phyloP scores from a whole-genome alignment of 2,113 vertebrate genomes.

The Amblyopsis rosae region DNA sequence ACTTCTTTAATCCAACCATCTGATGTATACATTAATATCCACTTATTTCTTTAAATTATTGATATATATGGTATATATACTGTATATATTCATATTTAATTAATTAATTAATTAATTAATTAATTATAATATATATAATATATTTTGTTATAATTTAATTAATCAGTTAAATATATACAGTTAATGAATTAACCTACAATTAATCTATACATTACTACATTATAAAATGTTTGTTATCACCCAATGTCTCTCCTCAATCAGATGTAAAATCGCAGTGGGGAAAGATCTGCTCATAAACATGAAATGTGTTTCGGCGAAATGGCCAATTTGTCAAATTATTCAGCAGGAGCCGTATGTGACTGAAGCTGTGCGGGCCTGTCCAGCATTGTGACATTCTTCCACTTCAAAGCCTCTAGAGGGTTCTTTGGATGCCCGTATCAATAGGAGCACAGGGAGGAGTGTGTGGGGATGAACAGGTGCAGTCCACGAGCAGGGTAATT shows the following conservation, averaged over 20 bases:
- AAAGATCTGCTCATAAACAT: conserved; percentile 35
- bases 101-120: too few species aligned
- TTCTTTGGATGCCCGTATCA: conserved; percentile 71
- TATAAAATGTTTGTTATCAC: background rate
- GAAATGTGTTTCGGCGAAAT: conserved; percentile 37
- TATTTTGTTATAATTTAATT: too few species aligned
- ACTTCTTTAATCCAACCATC: background rate
- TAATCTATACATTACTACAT: background rate
- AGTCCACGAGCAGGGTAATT: conserved; percentile 64
- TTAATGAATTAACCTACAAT: too few species aligned
- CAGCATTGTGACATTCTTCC: conserved; percentile 74
- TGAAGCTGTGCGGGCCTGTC: conserved; percentile 52
- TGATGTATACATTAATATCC: conserved; percentile 13
- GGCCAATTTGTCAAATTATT: conserved; percentile 31
- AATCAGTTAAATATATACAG: too few species aligned
- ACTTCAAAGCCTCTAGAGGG: conserved; percentile 71
- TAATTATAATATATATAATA: too few species aligned
- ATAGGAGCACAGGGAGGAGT: conserved; percentile 58
- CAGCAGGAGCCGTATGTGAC: conserved; percentile 55
- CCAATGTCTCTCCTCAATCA: conserved; percentile 31
- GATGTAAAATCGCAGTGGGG: conserved; percentile 21
- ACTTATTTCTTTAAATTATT: conserved; percentile 36
- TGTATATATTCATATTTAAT: too few species aligned
- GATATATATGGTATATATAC: too few species aligned
- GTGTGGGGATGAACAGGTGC: conserved; percentile 74